Percentiles rank a stretch among this genome's conserved stretches.
These are phyloP conservation scores for Peucedramus taeniatus DNA, from an alignment of 2,113 vertebrate genomes.

Conservation along the genomic window DNA sequence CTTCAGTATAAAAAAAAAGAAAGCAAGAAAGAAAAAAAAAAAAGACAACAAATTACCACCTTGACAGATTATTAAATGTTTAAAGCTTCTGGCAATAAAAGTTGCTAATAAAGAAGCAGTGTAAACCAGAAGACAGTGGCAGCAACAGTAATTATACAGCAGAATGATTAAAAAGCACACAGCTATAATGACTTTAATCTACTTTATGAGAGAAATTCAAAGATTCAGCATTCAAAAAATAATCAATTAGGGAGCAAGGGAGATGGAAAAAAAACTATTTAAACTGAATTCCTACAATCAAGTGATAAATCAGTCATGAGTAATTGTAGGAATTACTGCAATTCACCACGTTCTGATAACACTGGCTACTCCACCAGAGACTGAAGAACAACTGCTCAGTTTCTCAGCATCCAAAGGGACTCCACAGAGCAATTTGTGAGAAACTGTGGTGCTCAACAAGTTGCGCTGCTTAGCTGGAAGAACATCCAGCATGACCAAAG, in stretches of 20 bases:
- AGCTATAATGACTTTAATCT: constrained; percentile 63
- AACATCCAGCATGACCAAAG: background rate
- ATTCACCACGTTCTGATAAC: background rate
- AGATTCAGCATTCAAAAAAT: constrained; percentile 55
- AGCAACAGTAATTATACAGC: constrained; percentile 49
- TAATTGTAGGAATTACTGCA: constrained; percentile 29
- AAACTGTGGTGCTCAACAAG: background rate
- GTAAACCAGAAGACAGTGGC: constrained; percentile 18
- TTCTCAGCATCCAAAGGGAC: background rate
- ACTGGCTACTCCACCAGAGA: background rate
- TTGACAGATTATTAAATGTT: constrained; percentile 52
- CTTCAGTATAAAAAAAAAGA: background rate
- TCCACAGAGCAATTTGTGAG: background rate
- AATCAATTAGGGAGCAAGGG: constrained; percentile 59
- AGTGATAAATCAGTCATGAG: constrained; percentile 60
- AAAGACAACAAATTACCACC: background rate
- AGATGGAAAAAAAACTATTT: constrained; percentile 36
- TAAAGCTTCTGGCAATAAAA: constrained; percentile 47
- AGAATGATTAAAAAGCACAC: constrained; percentile 67
- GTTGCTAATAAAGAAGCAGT: constrained; percentile 47
- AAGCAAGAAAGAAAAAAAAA: too few relatives aligned
- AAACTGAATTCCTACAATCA: constrained; percentile 53
- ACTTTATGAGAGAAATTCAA: constrained; percentile 54
- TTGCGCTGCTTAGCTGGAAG: background rate
- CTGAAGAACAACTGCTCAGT: background rate